Percentiles rank a stretch among this genome's conserved stretches.
phyloP scores from a whole-genome alignment of 2,113 vertebrate species.

The Xenopus borealis region DNA sequence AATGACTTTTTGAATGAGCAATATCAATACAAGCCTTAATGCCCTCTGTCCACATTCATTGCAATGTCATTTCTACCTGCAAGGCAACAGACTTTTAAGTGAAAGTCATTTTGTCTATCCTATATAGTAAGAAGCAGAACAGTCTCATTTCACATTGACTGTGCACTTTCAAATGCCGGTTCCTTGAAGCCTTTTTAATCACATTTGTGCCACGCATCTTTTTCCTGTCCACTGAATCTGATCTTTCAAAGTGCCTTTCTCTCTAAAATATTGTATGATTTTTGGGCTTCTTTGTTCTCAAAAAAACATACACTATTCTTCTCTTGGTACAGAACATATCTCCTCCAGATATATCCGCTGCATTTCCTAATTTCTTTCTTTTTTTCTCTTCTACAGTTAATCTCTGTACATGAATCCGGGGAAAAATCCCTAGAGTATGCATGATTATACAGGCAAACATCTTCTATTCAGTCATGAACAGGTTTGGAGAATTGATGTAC shows the following conservation, averaged over 20 bases:
- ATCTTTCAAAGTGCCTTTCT: slow-evolving; percentile 39
- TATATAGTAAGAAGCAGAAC: slow-evolving; percentile 24
- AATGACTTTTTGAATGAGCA: slow-evolving; percentile 37
- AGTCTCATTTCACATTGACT: slow-evolving; percentile 18
- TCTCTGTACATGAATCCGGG: neutral
- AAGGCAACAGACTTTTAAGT: slow-evolving; percentile 38
- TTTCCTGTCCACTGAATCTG: slow-evolving; percentile 26
- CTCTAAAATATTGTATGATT: slow-evolving; percentile 27
- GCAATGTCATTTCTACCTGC: slow-evolving; percentile 35
- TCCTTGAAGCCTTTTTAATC: slow-evolving; percentile 43
- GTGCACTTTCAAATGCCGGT: slow-evolving; percentile 8
- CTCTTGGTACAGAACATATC: neutral
- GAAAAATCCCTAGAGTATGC: slow-evolving; percentile 20
- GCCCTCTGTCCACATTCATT: slow-evolving; percentile 22
- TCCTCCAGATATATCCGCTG: slow-evolving; percentile 23
- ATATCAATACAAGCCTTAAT: slow-evolving; percentile 27
- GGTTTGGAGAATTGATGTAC: slow-evolving; percentile 39
- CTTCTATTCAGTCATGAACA: slow-evolving; percentile 44
- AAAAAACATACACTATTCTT: slow-evolving; percentile 12
- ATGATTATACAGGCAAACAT: slow-evolving; percentile 44
- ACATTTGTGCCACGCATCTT: slow-evolving; percentile 9
- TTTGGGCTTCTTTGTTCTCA: slow-evolving; percentile 18
- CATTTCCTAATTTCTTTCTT: slow-evolving; percentile 17
- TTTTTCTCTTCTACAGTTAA: neutral
- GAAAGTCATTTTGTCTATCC: slow-evolving; percentile 34